phyloP scores from a whole-genome alignment of 2,113 vertebrate species.

The Steatornis caripensis region DNA sequence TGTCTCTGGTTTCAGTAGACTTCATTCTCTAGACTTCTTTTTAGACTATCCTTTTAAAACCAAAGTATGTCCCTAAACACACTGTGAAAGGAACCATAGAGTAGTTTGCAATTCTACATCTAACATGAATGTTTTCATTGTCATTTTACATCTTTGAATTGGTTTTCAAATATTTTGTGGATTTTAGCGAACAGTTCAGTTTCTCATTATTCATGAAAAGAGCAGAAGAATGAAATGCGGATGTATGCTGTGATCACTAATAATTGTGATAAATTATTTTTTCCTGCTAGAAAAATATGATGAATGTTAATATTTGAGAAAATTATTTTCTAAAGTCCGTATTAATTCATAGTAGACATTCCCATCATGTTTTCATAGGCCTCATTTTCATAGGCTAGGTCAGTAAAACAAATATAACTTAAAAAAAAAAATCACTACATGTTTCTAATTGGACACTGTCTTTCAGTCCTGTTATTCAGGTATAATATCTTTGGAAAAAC shows the following conservation, averaged over 20 bases:
- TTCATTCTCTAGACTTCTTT: not conserved
- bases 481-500: not conserved
- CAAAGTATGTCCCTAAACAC: not conserved
- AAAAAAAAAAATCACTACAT: not conserved
- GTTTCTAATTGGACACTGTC: not conserved
- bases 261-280: not conserved
- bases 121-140: not conserved
- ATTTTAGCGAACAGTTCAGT: constrained; percentile 2
- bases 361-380: not conserved
- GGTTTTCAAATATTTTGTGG: not conserved
- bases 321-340: not conserved
- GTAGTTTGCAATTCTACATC: not conserved
- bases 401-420: not conserved
- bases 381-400: not conserved
- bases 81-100: not conserved
- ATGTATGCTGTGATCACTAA: not conserved
- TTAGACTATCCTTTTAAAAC: not conserved
- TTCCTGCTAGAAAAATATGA: not conserved
- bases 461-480: not conserved
- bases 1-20: not conserved
- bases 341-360: constrained; percentile 32
- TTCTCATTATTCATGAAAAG: not conserved
- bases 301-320: constrained; percentile 11
- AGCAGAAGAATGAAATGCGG: not conserved
- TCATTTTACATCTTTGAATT: not conserved